Percentiles rank a stretch among this genome's conserved stretches.
Evolutionary conservation across 1,140 invertebrate genomes (phyloP).

Genomic region (Penaeus chinensis): DNA sequence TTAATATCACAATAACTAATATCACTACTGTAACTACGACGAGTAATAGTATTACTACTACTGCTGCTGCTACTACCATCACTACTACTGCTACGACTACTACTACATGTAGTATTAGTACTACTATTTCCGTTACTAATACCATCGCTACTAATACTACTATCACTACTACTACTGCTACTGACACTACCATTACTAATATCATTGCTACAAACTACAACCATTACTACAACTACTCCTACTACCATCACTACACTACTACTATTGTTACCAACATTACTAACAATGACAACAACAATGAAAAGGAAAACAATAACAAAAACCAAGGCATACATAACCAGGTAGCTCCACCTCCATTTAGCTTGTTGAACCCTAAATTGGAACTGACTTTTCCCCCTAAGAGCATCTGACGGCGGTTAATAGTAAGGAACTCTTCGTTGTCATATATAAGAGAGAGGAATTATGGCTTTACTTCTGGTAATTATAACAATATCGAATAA

Average conservation of each 20-base stretch:
- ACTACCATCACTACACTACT: background rate
- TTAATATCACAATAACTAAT: background rate
- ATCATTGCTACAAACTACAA: background rate
- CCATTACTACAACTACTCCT: background rate
- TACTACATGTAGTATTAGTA: too few relatives aligned
- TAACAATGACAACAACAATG: slow-evolving; percentile 11
- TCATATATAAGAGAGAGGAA: too few relatives aligned
- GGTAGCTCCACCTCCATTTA: too few relatives aligned
- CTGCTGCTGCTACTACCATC: background rate
- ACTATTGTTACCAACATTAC: slow-evolving; percentile 4
- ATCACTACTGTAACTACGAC: background rate
- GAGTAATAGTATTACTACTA: slow-evolving; percentile 11
- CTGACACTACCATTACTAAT: background rate
- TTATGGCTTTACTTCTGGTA: too few relatives aligned
- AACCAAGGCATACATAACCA: background rate
- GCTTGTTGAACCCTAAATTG: too few relatives aligned
- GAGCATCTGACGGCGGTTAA: too few relatives aligned
- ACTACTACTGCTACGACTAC: background rate
- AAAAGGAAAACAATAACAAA: background rate
- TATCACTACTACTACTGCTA: background rate
- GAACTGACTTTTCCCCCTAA: too few relatives aligned
- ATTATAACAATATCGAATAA: too few relatives aligned
- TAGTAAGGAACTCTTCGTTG: too few relatives aligned
- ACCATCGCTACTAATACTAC: too few relatives aligned
- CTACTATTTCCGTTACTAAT: too few relatives aligned